Conservation (phyloP, 2,888 invertebrate species). For the Crocallis elinguaria region DNA sequence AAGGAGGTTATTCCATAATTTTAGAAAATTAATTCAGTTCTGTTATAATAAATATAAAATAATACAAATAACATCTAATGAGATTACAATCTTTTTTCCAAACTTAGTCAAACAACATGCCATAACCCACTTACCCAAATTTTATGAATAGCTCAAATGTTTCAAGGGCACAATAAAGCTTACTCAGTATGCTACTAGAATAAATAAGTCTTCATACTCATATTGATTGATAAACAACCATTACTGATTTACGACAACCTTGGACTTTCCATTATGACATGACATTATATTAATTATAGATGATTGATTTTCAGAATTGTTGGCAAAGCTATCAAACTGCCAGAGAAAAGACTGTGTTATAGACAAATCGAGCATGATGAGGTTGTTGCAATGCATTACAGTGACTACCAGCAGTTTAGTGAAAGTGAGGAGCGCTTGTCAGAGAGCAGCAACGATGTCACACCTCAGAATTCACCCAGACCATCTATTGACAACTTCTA, state of each 20-base stretch:
- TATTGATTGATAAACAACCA: slow-evolving; percentile 3
- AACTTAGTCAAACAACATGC: too few species aligned
- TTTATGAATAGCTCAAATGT: slow-evolving; percentile 3
- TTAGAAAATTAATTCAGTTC: not conserved
- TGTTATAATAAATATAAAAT: not conserved
- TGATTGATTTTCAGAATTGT: slow-evolving; percentile 66
- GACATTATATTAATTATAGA: not conserved
- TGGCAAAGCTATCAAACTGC: slow-evolving; percentile 67
- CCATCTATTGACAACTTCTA: slow-evolving; percentile 57
- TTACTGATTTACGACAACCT: slow-evolving; percentile 7
- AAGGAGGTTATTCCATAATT: too few species aligned
- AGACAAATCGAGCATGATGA: slow-evolving; percentile 75
- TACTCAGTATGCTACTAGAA: not conserved
- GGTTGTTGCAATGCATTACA: slow-evolving; percentile 76
- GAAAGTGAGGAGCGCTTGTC: slow-evolving; percentile 77
- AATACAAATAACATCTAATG: not conserved
- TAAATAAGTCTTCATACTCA: not conserved
- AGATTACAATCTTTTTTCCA: not conserved
- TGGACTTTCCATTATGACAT: not conserved
- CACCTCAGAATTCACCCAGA: slow-evolving; percentile 76
- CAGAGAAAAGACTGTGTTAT: slow-evolving; percentile 61
- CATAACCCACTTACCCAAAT: slow-evolving; percentile 19
- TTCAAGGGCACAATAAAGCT: slow-evolving; percentile 11
- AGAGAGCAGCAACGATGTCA: slow-evolving; percentile 75
- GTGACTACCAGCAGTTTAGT: slow-evolving; percentile 72